These are phyloP conservation scores for Hypsopygia costalis DNA, from an alignment of 2,888 invertebrate species.

Conservation along the genomic window DNA sequence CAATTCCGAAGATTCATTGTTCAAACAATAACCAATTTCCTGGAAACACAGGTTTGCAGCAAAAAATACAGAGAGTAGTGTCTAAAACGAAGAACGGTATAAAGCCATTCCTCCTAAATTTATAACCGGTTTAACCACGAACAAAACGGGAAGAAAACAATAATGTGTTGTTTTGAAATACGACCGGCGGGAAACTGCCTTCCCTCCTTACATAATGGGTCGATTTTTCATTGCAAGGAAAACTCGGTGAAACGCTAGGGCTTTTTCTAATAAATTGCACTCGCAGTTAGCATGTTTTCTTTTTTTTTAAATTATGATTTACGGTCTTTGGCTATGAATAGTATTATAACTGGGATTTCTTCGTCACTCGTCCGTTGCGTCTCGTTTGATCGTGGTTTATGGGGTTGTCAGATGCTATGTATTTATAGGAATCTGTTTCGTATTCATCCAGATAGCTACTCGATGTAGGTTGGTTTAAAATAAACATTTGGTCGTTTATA, in stretches of 20 bases:
- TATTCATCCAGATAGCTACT: constrained; percentile 24
- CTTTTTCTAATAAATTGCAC: constrained; percentile 59
- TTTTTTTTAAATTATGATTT: constrained; percentile 28
- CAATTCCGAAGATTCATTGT: no score
- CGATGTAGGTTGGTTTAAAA: constrained; percentile 7
- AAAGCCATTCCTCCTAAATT: constrained; percentile 52
- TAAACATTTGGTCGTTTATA: no score
- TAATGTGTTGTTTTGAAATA: constrained; percentile 77
- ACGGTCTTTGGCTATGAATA: constrained; percentile 3
- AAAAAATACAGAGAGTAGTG: no score
- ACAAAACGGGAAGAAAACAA: constrained; percentile 68
- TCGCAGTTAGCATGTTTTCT: constrained; percentile 51
- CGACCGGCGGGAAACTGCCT: constrained; percentile 47
- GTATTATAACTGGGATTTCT: constrained; percentile 5
- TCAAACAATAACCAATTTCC: constrained; percentile 18
- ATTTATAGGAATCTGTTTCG: constrained; percentile 8
- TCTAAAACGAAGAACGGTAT: constrained; percentile 15
- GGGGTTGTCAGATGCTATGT: constrained; percentile 6
- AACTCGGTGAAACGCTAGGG: constrained; percentile 56
- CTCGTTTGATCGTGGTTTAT: constrained; percentile 10
- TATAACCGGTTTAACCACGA: constrained; percentile 60
- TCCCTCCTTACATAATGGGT: constrained; percentile 55
- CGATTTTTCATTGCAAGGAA: constrained; percentile 69
- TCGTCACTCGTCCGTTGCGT: constrained; percentile 1
- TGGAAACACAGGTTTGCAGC: constrained; percentile 1